These are phyloP conservation scores for Xylota sylvarum DNA, from an alignment of 2,888 invertebrate species.

Conservation along the genomic window DNA sequence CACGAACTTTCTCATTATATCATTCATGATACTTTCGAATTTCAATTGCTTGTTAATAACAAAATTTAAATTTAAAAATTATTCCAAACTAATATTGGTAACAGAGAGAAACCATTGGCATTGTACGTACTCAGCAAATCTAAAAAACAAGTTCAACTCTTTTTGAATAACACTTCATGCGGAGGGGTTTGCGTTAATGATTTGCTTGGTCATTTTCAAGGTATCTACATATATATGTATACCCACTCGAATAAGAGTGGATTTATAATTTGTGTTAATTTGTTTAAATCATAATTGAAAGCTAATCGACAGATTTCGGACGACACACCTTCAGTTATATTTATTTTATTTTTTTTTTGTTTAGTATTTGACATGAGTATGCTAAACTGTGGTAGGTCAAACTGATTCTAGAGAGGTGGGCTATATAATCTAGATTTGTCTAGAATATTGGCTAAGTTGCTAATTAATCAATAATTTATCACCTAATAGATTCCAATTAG, in stretches of 20 bases:
- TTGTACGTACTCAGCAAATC: slow-evolving; percentile 92
- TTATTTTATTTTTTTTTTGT: neutral
- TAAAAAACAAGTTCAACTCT: slow-evolving; percentile 86
- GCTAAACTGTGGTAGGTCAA: neutral
- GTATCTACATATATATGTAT: slow-evolving; percentile 48
- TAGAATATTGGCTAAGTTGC: neutral
- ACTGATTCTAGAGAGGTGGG: neutral
- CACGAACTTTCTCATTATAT: neutral
- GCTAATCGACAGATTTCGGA: neutral
- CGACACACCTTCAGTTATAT: neutral
- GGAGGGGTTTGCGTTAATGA: slow-evolving; percentile 94
- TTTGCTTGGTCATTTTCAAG: slow-evolving; percentile 77
- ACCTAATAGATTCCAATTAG: too few relatives aligned
- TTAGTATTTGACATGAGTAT: neutral
- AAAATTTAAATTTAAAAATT: neutral
- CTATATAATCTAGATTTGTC: neutral
- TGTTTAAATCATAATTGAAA: neutral
- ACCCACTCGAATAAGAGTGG: neutral
- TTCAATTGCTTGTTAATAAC: slow-evolving; percentile 9
- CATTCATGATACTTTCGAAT: neutral
- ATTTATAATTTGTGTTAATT: neutral
- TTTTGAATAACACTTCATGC: slow-evolving; percentile 90
- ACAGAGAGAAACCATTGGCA: slow-evolving; percentile 93
- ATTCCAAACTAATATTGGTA: slow-evolving; percentile 35
- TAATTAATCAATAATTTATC: neutral